A percentile compares a stretch with the other conserved stretches of the same genome.
phyloP scores from a whole-genome alignment of 2,888 invertebrate genomes.

The Zelleria hepariella region DNA sequence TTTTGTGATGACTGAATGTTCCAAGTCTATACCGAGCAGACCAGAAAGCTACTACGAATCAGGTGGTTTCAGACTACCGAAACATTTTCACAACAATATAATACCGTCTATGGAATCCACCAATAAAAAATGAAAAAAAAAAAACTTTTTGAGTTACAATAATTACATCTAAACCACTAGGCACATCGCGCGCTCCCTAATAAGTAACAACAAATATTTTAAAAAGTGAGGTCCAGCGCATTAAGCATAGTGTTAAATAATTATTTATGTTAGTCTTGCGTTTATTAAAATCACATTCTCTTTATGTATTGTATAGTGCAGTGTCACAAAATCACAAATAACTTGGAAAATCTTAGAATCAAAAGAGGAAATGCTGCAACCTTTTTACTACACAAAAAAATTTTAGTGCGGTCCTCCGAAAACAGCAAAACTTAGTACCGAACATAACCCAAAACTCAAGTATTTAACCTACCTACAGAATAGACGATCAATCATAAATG shows the following conservation, averaged over 20 bases:
- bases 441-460: not conserved
- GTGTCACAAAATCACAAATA: not conserved
- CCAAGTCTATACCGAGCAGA: no score
- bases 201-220: not conserved
- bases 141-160: no score
- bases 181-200: no score
- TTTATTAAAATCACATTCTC: no score
- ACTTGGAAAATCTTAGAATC: not conserved
- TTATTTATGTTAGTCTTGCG: not conserved
- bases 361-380: not conserved
- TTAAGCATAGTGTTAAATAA: not conserved
- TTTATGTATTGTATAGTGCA: not conserved
- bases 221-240: not conserved
- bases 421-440: not conserved
- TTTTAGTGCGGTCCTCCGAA: not conserved
- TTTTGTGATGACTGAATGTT: no score
- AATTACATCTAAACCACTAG: not conserved
- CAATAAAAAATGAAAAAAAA: no score
- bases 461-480: no score
- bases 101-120: no score
- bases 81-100: no score
- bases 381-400: not conserved
- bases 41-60: no score
- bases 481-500: no score
- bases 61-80: no score